phyloP scores from a whole-genome alignment of 2,113 vertebrate species.

The Anhinga rufa region DNA sequence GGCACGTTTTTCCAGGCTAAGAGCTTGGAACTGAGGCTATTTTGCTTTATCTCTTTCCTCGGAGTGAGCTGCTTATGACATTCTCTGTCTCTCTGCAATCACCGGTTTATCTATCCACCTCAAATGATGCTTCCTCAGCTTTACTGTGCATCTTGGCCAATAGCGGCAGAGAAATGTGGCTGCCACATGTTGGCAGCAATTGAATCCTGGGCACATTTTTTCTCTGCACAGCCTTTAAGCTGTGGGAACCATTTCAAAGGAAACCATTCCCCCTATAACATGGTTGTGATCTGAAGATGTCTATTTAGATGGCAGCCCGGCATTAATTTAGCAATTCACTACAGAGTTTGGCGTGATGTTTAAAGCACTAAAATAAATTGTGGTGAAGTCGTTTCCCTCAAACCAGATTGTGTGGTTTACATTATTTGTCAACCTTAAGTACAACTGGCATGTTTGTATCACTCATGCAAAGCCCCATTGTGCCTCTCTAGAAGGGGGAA shows the following conservation, averaged over 20 bases:
- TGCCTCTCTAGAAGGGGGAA: slow-evolving; percentile 57
- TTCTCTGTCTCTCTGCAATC: neutral
- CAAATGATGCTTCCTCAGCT: slow-evolving; percentile 40
- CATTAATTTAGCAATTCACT: slow-evolving; percentile 77
- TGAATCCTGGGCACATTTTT: slow-evolving; percentile 76
- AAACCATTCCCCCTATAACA: slow-evolving; percentile 78
- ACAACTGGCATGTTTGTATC: slow-evolving; percentile 69
- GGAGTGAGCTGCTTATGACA: neutral
- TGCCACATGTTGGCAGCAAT: slow-evolving; percentile 83
- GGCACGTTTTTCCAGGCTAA: neutral
- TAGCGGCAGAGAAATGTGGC: slow-evolving; percentile 76
- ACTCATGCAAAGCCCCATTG: slow-evolving; percentile 65
- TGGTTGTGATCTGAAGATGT: slow-evolving; percentile 81
- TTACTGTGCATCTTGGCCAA: slow-evolving; percentile 9
- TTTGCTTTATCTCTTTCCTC: neutral
- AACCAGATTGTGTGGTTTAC: slow-evolving; percentile 73
- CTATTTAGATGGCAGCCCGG: slow-evolving; percentile 75
- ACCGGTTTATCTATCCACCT: slow-evolving; percentile 36
- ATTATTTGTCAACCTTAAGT: slow-evolving; percentile 72
- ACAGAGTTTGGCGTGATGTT: slow-evolving; percentile 74
- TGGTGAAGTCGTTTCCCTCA: slow-evolving; percentile 67
- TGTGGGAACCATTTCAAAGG: slow-evolving; percentile 83
- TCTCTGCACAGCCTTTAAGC: slow-evolving; percentile 73
- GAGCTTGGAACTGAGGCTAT: neutral
- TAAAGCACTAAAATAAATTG: slow-evolving; percentile 77